Percentiles rank a stretch among this genome's conserved stretches.
These are phyloP conservation scores for Tapera naevia DNA, from an alignment of 2,797 vertebrate genomes.

Conservation along the genomic window DNA sequence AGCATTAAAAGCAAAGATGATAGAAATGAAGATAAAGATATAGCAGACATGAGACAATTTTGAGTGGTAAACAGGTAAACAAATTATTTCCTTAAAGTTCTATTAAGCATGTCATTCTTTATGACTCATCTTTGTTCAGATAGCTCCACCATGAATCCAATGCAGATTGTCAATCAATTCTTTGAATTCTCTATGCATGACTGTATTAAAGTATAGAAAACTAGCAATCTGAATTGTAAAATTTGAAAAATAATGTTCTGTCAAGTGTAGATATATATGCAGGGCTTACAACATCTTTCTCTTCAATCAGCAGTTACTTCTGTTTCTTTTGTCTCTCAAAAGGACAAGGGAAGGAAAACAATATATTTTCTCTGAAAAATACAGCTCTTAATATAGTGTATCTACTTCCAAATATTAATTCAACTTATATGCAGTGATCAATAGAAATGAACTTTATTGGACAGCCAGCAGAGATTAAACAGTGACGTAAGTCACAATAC, in stretches of 20 bases:
- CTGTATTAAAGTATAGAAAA: not conserved
- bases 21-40: not conserved
- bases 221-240: not conserved
- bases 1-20: not conserved
- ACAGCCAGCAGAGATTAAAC: not conserved
- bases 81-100: not conserved
- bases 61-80: not conserved
- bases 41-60: not conserved
- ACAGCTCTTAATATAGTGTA: not conserved
- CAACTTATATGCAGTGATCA: not conserved
- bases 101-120: not conserved
- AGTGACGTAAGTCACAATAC: not conserved
- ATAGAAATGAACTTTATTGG: not conserved
- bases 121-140: not conserved
- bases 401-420: not conserved
- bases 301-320: not conserved
- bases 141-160: not conserved
- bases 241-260: not conserved
- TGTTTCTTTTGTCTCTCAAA: not conserved
- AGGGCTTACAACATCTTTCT: not conserved
- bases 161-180: not conserved
- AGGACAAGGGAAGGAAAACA: not conserved
- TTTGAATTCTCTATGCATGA: not conserved
- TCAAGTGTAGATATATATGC: not conserved
- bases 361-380: not conserved